These are phyloP conservation scores for Sturmia bella DNA, from an alignment of 2,888 invertebrate species.

Conservation along the genomic window DNA sequence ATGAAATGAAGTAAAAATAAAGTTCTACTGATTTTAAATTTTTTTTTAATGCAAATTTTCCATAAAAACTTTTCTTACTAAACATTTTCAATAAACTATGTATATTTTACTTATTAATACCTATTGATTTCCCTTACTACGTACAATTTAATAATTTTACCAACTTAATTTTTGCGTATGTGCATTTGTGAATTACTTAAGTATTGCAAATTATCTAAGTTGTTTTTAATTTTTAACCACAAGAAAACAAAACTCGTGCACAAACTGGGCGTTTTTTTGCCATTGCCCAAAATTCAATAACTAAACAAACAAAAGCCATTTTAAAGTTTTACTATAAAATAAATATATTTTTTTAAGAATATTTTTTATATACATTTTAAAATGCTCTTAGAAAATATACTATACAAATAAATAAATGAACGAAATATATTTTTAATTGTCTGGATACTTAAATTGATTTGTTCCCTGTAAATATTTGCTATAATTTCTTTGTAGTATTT, in stretches of 20 bases:
- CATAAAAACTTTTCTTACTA: too few relatives aligned
- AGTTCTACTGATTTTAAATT: too few relatives aligned
- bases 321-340: not conserved
- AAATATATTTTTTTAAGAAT: not conserved
- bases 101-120: too few relatives aligned
- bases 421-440: not conserved
- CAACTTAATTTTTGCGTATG: not conserved
- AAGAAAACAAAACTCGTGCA: slow-evolving; percentile 13
- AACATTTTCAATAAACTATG: too few relatives aligned
- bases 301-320: not conserved
- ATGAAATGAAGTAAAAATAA: too few relatives aligned
- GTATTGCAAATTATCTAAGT: slow-evolving; percentile 4
- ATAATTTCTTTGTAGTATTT: not conserved
- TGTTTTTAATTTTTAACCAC: slow-evolving; percentile 10
- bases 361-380: slow-evolving; percentile 7
- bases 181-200: not conserved
- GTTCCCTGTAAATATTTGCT: too few relatives aligned
- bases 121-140: too few relatives aligned
- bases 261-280: slow-evolving; percentile 34
- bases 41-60: too few relatives aligned
- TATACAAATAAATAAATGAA: slow-evolving; percentile 1
- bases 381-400: not conserved
- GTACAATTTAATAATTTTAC: too few relatives aligned
- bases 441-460: slow-evolving; percentile 4
- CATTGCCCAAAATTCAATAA: slow-evolving; percentile 56